Conservation (phyloP, 2,113 vertebrate genomes). For the Orientallactaga bullata region DNA sequence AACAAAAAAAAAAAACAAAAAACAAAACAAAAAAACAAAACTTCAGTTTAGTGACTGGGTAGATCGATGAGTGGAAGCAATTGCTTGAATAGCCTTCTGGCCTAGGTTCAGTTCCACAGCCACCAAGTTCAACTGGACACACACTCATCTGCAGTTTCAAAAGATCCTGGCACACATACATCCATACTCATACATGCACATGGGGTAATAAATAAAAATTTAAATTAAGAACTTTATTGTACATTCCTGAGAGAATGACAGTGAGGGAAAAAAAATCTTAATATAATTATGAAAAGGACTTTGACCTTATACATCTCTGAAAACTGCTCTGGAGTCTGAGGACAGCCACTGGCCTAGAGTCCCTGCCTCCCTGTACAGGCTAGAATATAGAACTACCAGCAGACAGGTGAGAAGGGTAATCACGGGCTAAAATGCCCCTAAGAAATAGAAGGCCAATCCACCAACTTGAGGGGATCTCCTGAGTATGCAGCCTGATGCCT, state of each 20-base stretch:
- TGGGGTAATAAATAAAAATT: too few species aligned
- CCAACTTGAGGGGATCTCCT: neutral
- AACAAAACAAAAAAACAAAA: too few species aligned
- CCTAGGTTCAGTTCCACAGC: too few species aligned
- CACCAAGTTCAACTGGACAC: too few species aligned
- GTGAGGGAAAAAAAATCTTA: neutral
- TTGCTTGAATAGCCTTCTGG: too few species aligned
- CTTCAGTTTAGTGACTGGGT: neutral
- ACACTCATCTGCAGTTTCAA: too few species aligned
- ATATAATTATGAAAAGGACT: neutral
- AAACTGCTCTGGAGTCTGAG: too few species aligned
- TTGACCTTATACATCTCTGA: neutral
- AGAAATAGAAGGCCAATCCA: neutral
- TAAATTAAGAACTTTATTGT: neutral
- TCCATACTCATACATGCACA: too few species aligned
- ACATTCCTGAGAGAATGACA: neutral
- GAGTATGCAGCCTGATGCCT: neutral
- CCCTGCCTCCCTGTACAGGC: fast-evolving
- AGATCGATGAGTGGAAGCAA: too few species aligned
- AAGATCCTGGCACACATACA: too few species aligned
- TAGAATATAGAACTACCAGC: neutral
- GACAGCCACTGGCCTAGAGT: neutral
- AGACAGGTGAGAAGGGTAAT: neutral
- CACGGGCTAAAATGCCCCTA: neutral
- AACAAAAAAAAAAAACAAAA: too few species aligned